These are phyloP conservation scores for Schizaphis graminum DNA, from an alignment of 2,888 invertebrate species.

Conservation along the genomic window DNA sequence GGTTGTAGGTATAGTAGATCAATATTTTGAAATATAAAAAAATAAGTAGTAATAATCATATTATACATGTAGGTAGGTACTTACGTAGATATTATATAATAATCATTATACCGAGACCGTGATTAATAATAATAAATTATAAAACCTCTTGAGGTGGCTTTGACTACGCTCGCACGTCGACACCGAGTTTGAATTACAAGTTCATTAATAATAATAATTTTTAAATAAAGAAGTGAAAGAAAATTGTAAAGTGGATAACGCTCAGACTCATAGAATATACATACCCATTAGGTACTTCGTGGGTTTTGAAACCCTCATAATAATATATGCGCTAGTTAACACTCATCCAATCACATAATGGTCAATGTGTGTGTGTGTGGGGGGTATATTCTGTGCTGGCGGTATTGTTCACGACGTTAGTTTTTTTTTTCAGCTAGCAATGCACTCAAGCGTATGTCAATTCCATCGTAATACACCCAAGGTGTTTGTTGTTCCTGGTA, in stretches of 20 bases:
- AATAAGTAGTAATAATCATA: not conserved
- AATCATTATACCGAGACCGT: not conserved
- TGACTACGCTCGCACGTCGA: not conserved
- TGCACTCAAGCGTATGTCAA: not conserved
- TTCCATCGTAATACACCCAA: not conserved
- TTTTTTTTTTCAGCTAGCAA: not conserved
- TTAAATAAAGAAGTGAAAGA: slow-evolving; percentile 21
- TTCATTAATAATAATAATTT: slow-evolving; percentile 2
- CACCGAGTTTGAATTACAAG: not conserved
- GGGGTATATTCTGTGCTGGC: not conserved
- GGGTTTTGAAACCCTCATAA: not conserved
- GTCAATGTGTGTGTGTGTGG: not conserved
- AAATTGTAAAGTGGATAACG: not conserved
- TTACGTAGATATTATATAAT: not conserved
- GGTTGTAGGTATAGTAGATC: not conserved
- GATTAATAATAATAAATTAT: not conserved
- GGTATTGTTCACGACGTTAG: not conserved
- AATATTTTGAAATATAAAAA: not conserved
- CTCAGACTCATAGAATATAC: not conserved
- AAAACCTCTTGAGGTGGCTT: not conserved
- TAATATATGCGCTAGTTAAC: not conserved
- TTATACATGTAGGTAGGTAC: too few species aligned
- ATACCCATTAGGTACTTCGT: not conserved
- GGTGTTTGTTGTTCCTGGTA: not conserved
- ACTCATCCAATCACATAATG: not conserved